Base-by-base conservation (phyloP, 2,888 invertebrate genomes). In the Mechanitis messenoides region DNA sequence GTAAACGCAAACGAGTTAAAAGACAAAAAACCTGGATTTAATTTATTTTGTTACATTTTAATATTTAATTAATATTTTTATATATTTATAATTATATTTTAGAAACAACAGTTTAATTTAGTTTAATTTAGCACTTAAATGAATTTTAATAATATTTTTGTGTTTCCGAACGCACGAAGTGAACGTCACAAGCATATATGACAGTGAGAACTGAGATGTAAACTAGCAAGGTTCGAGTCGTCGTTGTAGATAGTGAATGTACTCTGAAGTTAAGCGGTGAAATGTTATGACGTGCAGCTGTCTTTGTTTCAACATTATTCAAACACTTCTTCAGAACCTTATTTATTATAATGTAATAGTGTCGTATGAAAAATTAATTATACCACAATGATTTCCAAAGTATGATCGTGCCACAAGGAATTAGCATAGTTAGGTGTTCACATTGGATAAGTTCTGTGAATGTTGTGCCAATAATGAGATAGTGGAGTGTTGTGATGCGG, bases 381-480 rank as follows among this genome's bases (percentile, higher is more conserved):
- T 71, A 76, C 80, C 80, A 78, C 79, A 76, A 87, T 88, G 89
- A 78, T 78, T 77, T 78, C 79, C 80, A 85, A 88, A 89, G 87
- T 82, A 89, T 90, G 90, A 88, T 83, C 79, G 88, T 88, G 88
- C 85, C 87, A 88, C 85, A 80, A 86, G 81, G 81, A 86, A 76
- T 83, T 85, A 87, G 80, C 83, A 83, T 89, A 90, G 86, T 87
- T 89, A 89, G 85, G 83, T 84, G 78, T 87, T 83, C 81, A 78
- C 84, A 83, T 87, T 79, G 78, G 83, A 85, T 89, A 87, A 83
- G 87, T 87, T 86, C 80, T 83, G 90, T 87, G 84, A 87, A 87
- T 88, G 83, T 86, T 85, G 88, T 90, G 88, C 86, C 86, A 88
- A 90, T 87, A 82, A 90, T 90, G 90, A 90, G 90, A 89, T 90